Evolutionary conservation across 1,140 invertebrate genomes (phyloP).

Genomic region (Euura saliciscinereae): DNA sequence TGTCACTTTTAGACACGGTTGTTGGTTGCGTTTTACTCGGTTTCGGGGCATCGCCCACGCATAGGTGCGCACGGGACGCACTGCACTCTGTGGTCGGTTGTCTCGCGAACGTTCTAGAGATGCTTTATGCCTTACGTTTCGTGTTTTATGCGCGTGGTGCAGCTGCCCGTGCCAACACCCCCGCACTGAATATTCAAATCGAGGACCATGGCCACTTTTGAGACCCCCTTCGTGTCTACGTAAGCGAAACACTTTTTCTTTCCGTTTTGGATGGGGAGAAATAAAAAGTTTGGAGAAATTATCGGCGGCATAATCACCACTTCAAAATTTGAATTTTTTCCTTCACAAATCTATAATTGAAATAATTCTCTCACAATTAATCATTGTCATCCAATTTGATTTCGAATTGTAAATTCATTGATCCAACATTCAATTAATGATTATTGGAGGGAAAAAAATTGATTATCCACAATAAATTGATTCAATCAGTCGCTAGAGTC

Average conservation of each 20-base stretch:
- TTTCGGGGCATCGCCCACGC: not conserved
- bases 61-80: slow-evolving; percentile 9
- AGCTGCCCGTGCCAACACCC: slow-evolving; percentile 53
- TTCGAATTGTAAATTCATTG: too few species aligned
- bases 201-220: slow-evolving; percentile 35
- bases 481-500: too few species aligned
- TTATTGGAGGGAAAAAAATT: too few species aligned
- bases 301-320: not conserved
- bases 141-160: slow-evolving; percentile 37
- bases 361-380: too few species aligned
- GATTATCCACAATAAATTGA: too few species aligned
- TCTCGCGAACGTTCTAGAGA: slow-evolving; percentile 35
- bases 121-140: slow-evolving; percentile 49
- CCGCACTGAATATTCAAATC: slow-evolving; percentile 58
- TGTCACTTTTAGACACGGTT: not conserved
- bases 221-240: slow-evolving; percentile 20
- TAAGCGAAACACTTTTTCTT: slow-evolving; percentile 13
- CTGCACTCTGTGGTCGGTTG: slow-evolving; percentile 17
- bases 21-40: slow-evolving; percentile 1
- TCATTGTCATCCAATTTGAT: too few species aligned
- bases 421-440: too few species aligned
- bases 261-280: slow-evolving; percentile 23
- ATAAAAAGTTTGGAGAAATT: slow-evolving; percentile 24
- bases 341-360: not conserved
- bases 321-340: not conserved